These are phyloP conservation scores for Zoroaster sp. DNA, from an alignment of 53 echinoderm and acorn worm species.

Conservation along the genomic window DNA sequence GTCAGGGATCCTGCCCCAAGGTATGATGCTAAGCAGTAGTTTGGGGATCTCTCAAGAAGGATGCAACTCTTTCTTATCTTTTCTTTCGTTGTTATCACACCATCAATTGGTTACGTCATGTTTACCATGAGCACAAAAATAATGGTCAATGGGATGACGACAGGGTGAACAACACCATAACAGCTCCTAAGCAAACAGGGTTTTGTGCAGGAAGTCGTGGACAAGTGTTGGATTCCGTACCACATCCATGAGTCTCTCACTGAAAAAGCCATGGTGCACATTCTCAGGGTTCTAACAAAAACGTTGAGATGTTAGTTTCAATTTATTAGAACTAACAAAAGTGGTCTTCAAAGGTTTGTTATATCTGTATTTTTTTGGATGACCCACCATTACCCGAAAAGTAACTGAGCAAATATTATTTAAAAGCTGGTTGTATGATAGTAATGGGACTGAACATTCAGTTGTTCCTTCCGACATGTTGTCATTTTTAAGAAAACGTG, in stretches of 20 bases:
- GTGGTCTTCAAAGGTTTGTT: too few relatives aligned
- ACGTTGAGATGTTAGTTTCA: too few relatives aligned
- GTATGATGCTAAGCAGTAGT: not conserved
- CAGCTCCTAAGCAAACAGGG: not conserved
- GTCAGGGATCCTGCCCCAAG: too few relatives aligned
- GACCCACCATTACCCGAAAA: too few relatives aligned
- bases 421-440: too few relatives aligned
- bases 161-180: not conserved
- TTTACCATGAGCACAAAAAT: not conserved
- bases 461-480: too few relatives aligned
- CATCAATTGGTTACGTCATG: constrained; percentile 16
- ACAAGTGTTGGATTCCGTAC: not conserved
- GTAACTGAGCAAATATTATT: too few relatives aligned
- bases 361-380: too few relatives aligned
- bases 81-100: not conserved
- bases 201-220: constrained; percentile 4
- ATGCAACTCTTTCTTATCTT: not conserved
- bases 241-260: not conserved
- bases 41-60: not conserved
- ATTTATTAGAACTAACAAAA: too few relatives aligned
- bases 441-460: too few relatives aligned
- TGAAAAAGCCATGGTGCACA: constrained; percentile 18
- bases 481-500: too few relatives aligned
- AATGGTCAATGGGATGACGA: not conserved
- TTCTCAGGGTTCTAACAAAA: constrained; percentile 21